Conservation (phyloP, 2,888 invertebrate species). For the Scaptomyza reducta region DNA sequence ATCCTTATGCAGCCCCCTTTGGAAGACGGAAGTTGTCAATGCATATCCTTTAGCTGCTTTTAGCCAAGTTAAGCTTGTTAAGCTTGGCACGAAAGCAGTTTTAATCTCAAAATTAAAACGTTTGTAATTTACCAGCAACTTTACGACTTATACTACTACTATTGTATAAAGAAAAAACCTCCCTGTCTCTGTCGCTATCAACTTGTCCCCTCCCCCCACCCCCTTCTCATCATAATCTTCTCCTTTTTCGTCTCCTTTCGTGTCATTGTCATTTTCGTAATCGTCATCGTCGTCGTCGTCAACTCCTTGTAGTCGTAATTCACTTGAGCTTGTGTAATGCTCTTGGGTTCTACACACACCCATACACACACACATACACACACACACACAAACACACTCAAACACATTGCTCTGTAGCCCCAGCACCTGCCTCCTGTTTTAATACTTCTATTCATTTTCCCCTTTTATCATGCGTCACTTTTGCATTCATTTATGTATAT, state of each 20-base stretch:
- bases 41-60: conserved; percentile 57
- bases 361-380: conserved; percentile 17
- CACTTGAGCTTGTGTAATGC: conserved; percentile 72
- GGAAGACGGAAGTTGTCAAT: conserved; percentile 60
- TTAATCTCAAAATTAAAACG: conserved; percentile 81
- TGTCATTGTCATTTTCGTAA: conserved; percentile 61
- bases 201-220: background rate
- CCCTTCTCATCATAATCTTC: background rate
- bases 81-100: conserved; percentile 78
- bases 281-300: conserved; percentile 45
- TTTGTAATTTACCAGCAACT: conserved; percentile 76
- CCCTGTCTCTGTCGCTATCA: conserved; percentile 29
- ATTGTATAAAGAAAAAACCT: conserved; percentile 35
- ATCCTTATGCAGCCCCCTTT: conserved; percentile 24
- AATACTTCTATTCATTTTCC: background rate
- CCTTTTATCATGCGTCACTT: conserved; percentile 31
- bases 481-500: conserved; percentile 58
- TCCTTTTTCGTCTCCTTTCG: conserved; percentile 12
- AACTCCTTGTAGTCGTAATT: conserved; percentile 68
- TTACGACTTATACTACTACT: conserved; percentile 70
- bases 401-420: conserved; percentile 3
- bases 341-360: conserved; percentile 37
- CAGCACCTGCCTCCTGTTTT: background rate
- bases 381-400: conserved; percentile 17
- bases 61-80: conserved; percentile 75